Conservation (phyloP, 2,797 vertebrate genomes). For the Macropus fuliginosus region DNA sequence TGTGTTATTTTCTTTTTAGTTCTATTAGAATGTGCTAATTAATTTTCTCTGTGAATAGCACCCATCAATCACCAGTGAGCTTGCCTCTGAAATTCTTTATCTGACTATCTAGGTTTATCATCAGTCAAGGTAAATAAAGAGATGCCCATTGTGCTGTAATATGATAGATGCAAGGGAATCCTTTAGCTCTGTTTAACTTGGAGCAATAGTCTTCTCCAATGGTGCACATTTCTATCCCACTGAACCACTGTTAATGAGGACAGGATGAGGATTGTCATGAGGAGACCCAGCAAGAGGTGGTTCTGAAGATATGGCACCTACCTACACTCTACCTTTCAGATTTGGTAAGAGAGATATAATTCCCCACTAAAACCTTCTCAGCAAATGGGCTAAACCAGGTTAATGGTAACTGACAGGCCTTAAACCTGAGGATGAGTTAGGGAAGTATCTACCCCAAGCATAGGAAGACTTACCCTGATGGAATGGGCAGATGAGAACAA, state of each 20-base stretch:
- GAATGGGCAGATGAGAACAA: neutral
- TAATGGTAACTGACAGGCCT: neutral
- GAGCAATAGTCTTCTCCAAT: neutral
- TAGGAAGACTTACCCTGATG: neutral
- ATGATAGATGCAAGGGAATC: neutral
- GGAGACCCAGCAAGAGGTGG: neutral
- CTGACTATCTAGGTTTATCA: conserved; percentile 1
- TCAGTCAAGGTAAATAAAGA: neutral
- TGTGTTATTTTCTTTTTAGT: neutral
- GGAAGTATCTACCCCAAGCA: neutral
- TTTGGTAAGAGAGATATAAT: neutral
- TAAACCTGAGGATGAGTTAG: neutral
- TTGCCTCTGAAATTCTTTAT: conserved; percentile 45
- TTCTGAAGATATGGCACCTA: neutral
- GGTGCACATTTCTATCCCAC: neutral
- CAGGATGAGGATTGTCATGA: fast-evolving
- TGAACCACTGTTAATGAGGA: neutral
- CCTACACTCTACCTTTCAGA: neutral
- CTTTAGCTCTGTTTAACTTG: neutral
- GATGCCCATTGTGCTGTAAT: neutral
- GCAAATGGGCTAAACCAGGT: neutral
- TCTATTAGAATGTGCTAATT: conserved; percentile 26
- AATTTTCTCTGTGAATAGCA: conserved; percentile 3
- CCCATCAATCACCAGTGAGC: neutral
- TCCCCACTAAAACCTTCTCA: neutral